These are phyloP conservation scores for Drosophila cardini DNA, from an alignment of 1,140 invertebrate species.

Conservation along the genomic window DNA sequence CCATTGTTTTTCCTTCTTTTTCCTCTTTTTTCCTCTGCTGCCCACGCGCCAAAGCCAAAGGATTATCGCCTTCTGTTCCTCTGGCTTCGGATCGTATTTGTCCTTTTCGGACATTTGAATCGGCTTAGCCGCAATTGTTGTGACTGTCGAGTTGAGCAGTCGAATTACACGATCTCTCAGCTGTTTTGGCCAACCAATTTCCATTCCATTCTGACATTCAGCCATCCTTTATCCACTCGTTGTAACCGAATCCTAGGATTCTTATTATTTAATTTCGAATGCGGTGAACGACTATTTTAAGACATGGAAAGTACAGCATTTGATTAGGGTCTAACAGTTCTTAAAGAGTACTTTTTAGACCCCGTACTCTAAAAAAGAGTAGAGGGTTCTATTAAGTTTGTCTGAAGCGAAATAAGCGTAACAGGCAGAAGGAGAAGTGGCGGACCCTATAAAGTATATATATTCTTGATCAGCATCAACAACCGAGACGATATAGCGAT, in stretches of 20 bases:
- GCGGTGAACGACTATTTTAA: no score
- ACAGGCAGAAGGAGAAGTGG: no score
- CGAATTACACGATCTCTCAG: conserved; percentile 30
- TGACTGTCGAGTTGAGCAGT: conserved; percentile 46
- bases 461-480: no score
- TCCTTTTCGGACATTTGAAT: conserved; percentile 39
- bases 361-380: no score
- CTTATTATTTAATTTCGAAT: no score
- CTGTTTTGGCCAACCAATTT: conserved; percentile 24
- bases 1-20: not conserved
- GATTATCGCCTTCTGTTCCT: conserved; percentile 43
- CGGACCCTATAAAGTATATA: no score
- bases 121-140: conserved; percentile 56
- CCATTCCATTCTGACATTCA: not conserved
- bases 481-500: no score
- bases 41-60: conserved; percentile 30
- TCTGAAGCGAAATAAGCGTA: no score
- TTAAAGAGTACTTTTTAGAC: no score
- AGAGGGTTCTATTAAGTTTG: no score
- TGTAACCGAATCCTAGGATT: not conserved
- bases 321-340: no score
- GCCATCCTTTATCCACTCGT: not conserved
- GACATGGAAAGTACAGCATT: no score
- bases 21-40: not conserved
- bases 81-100: conserved; percentile 16